Conservation (phyloP, 1,140 invertebrate genomes). For the Drosophila malerkotliana region DNA sequence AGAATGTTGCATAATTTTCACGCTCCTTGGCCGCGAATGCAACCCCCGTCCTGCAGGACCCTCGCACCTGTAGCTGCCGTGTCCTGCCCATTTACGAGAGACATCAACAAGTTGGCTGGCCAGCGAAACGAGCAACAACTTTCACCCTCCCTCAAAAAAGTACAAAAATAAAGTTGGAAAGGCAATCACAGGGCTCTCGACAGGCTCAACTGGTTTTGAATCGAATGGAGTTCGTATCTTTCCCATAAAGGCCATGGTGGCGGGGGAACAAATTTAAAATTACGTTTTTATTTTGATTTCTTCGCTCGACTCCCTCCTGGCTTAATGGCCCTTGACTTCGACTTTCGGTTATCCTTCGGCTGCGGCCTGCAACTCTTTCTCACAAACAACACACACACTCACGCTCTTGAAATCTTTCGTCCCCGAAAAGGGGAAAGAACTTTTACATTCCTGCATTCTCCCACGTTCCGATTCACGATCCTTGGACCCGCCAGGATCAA, state of each 20-base stretch:
- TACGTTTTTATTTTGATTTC: slow-evolving; percentile 56
- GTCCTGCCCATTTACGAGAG: slow-evolving; percentile 32
- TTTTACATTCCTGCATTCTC: slow-evolving; percentile 48
- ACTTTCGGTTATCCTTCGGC: slow-evolving; percentile 52
- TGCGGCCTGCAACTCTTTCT: slow-evolving; percentile 52
- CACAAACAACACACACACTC: background rate
- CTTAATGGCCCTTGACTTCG: slow-evolving; percentile 68
- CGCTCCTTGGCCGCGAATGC: slow-evolving; percentile 46
- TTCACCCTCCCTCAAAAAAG: slow-evolving; percentile 24
- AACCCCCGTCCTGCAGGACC: slow-evolving; percentile 53
- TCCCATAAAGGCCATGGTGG: slow-evolving; percentile 1
- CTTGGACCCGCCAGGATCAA: slow-evolving; percentile 52
- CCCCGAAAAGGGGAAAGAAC: slow-evolving; percentile 1
- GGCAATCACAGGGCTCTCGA: slow-evolving; percentile 34
- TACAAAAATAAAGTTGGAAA: background rate
- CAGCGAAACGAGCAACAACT: slow-evolving; percentile 9
- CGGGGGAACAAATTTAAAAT: slow-evolving; percentile 33
- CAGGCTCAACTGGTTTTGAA: slow-evolving; percentile 28
- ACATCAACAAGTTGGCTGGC: slow-evolving; percentile 26
- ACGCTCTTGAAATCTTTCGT: slow-evolving; percentile 1
- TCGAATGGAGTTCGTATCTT: slow-evolving; percentile 26
- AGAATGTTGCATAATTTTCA: slow-evolving; percentile 70
- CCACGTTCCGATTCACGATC: slow-evolving; percentile 53
- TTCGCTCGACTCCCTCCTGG: slow-evolving; percentile 6
- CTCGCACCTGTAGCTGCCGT: slow-evolving; percentile 27